Conservation (phyloP, 2,113 vertebrate genomes). For the Baryphthengus martii region DNA sequence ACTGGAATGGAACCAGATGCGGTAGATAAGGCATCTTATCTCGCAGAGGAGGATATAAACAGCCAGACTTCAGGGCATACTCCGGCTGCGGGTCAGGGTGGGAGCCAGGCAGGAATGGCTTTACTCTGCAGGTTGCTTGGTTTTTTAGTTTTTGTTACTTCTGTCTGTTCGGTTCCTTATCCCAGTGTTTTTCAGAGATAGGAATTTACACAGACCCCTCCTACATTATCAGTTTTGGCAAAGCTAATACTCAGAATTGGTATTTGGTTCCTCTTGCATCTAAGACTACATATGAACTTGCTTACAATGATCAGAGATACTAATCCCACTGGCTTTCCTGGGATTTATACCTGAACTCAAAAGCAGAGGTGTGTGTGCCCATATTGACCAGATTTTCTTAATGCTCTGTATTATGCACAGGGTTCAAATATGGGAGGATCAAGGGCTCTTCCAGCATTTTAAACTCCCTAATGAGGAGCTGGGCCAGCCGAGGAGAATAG, state of each 20-base stretch:
- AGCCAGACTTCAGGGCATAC: not conserved
- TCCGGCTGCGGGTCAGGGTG: not conserved
- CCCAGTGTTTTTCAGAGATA: not conserved
- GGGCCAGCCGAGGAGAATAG: not conserved
- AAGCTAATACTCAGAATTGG: not conserved
- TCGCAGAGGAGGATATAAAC: not conserved
- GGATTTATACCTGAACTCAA: not conserved
- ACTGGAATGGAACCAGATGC: not conserved
- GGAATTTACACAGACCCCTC: not conserved
- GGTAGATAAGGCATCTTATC: not conserved
- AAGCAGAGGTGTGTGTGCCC: not conserved
- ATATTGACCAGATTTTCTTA: not conserved
- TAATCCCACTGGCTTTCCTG: not conserved
- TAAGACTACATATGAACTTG: not conserved
- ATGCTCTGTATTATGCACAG: no score
- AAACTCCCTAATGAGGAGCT: not conserved
- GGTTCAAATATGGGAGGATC: not conserved
- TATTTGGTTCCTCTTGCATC: not conserved
- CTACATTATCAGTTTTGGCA: not conserved
- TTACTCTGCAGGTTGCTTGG: not conserved
- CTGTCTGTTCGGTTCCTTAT: not conserved
- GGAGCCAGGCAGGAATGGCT: not conserved
- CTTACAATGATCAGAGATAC: not conserved
- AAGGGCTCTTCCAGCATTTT: not conserved
- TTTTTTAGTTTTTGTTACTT: not conserved